Percentiles rank a stretch among this genome's conserved stretches.
Evolutionary conservation across 35 echinoderm and acorn worm species (phyloP).

Genomic region (Ptychodera flava): DNA sequence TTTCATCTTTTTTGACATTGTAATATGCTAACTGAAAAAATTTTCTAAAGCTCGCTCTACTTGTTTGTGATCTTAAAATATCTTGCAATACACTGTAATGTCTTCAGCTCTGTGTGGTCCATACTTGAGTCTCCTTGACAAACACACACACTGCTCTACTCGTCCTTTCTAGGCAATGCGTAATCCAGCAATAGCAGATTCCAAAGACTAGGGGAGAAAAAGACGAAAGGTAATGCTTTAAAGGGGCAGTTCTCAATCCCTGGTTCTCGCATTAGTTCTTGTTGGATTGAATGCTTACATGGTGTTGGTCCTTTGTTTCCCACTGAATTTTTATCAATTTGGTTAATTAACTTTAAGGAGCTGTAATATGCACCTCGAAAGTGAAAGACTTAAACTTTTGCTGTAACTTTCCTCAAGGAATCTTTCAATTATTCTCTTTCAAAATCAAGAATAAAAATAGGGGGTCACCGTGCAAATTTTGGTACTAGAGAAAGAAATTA

Average conservation of each 20-base stretch:
- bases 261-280: not conserved
- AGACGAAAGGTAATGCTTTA: not conserved
- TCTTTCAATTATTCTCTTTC: too few species aligned
- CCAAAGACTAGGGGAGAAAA: not conserved
- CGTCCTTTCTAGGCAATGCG: not conserved
- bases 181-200: not conserved
- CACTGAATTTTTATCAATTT: too few species aligned
- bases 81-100: too few species aligned
- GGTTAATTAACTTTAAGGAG: not conserved
- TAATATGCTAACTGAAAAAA: not conserved
- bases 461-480: too few species aligned
- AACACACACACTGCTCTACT: not conserved
- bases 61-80: too few species aligned
- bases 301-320: not conserved
- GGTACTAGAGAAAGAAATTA: too few species aligned
- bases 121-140: too few species aligned
- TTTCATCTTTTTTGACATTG: not conserved
- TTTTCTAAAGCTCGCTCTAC: not conserved
- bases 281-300: not conserved
- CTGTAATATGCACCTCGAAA: not conserved
- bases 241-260: not conserved
- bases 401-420: too few species aligned
- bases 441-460: too few species aligned
- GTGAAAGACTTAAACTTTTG: too few species aligned
- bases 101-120: not conserved